Evolutionary conservation across 2,113 vertebrate species (phyloP).

Genomic region (Zosterops pallidus): DNA sequence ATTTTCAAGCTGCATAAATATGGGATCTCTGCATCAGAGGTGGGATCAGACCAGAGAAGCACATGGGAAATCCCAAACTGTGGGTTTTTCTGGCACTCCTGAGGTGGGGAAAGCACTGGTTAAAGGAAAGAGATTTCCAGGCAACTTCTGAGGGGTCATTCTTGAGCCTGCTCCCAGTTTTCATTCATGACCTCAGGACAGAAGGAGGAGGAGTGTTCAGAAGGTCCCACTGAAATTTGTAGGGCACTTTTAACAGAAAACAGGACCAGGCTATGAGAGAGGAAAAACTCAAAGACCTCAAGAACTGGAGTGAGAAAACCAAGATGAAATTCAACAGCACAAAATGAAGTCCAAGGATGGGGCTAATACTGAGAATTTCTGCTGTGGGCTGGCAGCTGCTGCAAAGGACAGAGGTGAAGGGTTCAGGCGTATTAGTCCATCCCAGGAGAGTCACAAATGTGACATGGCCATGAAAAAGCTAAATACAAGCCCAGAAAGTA

Average conservation of each 20-base stretch:
- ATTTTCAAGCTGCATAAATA: neutral
- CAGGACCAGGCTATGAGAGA: neutral
- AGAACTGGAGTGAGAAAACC: neutral
- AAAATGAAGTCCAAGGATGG: neutral
- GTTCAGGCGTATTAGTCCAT: neutral
- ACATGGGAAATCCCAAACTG: neutral
- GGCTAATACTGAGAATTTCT: neutral
- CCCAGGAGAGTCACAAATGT: neutral
- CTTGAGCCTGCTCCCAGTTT: neutral
- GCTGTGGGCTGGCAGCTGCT: conserved; percentile 18
- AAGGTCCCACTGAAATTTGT: neutral
- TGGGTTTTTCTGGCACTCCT: neutral
- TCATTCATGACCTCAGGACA: neutral
- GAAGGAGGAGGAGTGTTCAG: neutral
- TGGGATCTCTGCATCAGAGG: neutral
- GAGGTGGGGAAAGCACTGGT: neutral
- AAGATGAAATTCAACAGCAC: neutral
- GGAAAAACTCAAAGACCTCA: neutral
- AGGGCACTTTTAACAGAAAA: neutral
- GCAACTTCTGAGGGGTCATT: neutral
- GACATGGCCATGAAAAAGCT: neutral
- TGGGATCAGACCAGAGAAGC: neutral
- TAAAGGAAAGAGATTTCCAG: neutral
- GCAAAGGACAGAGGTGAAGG: conserved; percentile 8
- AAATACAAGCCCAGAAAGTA: neutral